These are phyloP conservation scores for Cyclargus thomasi DNA, from an alignment of 1,140 invertebrate species.

Conservation along the genomic window DNA sequence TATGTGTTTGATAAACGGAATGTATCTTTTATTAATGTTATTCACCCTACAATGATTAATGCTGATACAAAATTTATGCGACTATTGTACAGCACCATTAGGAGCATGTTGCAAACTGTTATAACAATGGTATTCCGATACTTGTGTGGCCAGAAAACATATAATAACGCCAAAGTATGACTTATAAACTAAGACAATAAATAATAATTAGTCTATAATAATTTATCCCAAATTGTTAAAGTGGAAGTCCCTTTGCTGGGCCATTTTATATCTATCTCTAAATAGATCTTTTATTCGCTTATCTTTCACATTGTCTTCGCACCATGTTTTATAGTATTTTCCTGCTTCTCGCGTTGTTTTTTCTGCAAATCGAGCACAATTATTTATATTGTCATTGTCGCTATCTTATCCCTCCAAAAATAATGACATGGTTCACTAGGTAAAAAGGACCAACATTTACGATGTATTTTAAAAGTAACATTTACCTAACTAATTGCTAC, in stretches of 20 bases:
- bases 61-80: not conserved
- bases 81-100: not conserved
- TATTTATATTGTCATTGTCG: not conserved
- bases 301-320: not conserved
- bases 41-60: conserved; percentile 1
- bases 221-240: too few relatives aligned
- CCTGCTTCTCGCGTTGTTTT: not conserved
- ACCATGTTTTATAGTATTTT: not conserved
- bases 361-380: not conserved
- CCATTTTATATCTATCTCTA: not conserved
- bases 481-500: not conserved
- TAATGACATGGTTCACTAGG: not conserved
- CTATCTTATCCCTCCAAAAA: not conserved
- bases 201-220: not conserved
- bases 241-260: not conserved
- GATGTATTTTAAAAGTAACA: too few relatives aligned
- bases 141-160: not conserved
- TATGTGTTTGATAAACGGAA: conserved; percentile 1
- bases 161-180: not conserved
- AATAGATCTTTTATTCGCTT: not conserved
- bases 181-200: not conserved
- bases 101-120: not conserved
- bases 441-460: not conserved
- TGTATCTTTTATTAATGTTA: not conserved
- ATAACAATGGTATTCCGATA: not conserved